A percentile compares a stretch with the other conserved stretches of the same genome.
phyloP scores from a whole-genome alignment of 2,888 invertebrate genomes.

The Diploptera punctata region DNA sequence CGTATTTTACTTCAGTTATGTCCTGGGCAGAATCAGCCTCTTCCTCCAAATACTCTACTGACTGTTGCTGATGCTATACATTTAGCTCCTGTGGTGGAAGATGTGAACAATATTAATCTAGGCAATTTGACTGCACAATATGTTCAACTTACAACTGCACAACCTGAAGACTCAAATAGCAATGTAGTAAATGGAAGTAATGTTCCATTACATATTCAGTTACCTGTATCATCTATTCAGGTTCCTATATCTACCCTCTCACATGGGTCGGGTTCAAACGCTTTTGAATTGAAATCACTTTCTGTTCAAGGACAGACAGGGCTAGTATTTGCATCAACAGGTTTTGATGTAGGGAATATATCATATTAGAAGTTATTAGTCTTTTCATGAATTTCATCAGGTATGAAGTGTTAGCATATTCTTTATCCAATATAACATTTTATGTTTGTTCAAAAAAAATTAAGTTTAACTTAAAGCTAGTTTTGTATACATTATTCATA shows the following conservation, averaged over 20 bases:
- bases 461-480: no score
- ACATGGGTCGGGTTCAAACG: neutral
- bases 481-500: no score
- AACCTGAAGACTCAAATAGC: neutral
- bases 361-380: constrained; percentile 9
- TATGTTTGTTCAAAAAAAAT: no score
- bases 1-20: constrained; percentile 23
- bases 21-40: neutral
- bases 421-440: no score
- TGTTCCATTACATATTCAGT: constrained; percentile 27
- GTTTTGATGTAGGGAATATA: constrained; percentile 23
- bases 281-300: constrained; percentile 13
- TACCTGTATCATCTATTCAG: constrained; percentile 27
- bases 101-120: neutral
- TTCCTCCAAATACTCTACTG: constrained; percentile 13
- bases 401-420: no score
- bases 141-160: constrained; percentile 2
- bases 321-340: constrained; percentile 2
- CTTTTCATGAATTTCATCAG: no score
- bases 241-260: constrained; percentile 26
- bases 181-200: neutral
- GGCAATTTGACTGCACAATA: constrained; percentile 5
- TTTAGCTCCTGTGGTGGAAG: constrained; percentile 24
- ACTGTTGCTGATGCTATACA: constrained; percentile 24
- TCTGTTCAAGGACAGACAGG: constrained; percentile 13